These are phyloP conservation scores for Ictidomys tridecemlineatus DNA, from an alignment of 2,113 vertebrate species.

Conservation along the genomic window DNA sequence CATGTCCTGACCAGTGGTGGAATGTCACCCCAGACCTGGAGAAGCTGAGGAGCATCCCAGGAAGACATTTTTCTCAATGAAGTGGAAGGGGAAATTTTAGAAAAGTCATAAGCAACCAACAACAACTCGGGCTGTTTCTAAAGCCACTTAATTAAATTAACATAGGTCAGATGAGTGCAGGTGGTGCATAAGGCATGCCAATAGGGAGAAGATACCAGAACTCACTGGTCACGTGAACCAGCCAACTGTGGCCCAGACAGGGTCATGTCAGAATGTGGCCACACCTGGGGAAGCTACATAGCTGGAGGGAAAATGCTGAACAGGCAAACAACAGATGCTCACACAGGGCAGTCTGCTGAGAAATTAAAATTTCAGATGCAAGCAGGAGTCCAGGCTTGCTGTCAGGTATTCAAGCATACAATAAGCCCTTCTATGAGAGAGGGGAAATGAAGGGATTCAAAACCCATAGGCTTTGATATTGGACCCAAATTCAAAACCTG, in stretches of 20 bases:
- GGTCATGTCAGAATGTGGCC: too few relatives aligned
- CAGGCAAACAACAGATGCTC: not conserved
- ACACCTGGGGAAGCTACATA: too few relatives aligned
- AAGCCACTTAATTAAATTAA: not conserved
- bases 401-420: not conserved
- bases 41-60: not conserved
- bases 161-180: not conserved
- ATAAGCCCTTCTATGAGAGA: not conserved
- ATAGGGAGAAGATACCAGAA: not conserved
- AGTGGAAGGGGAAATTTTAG: not conserved
- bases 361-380: not conserved
- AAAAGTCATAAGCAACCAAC: not conserved
- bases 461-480: not conserved
- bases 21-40: not conserved
- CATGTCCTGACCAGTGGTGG: accelerated
- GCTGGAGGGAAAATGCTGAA: not conserved
- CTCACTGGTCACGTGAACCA: not conserved
- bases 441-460: not conserved
- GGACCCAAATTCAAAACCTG: not conserved
- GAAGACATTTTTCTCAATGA: not conserved
- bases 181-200: not conserved
- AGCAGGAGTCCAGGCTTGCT: not conserved
- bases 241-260: too few relatives aligned
- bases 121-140: not conserved
- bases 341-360: not conserved